These are phyloP conservation scores for Mythimna pallens DNA, from an alignment of 2,888 invertebrate genomes.

Conservation along the genomic window DNA sequence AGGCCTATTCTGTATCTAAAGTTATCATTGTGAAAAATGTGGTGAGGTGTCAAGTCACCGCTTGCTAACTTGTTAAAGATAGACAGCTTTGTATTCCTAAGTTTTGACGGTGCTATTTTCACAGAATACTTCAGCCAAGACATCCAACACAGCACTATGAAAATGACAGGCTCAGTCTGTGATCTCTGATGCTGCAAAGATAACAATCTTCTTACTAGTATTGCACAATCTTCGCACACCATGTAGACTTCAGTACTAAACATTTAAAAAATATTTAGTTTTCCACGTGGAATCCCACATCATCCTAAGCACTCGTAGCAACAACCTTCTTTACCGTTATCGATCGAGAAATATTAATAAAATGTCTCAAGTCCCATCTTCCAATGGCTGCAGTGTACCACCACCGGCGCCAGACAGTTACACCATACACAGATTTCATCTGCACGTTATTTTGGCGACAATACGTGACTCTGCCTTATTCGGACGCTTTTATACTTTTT, in stretches of 20 bases:
- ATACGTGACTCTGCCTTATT: slow-evolving; percentile 85
- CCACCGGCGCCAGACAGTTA: slow-evolving; percentile 84
- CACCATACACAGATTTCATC: slow-evolving; percentile 85
- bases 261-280: neutral
- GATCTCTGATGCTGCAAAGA: neutral
- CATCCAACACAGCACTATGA: neutral
- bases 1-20: neutral
- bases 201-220: neutral
- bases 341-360: neutral
- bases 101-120: neutral
- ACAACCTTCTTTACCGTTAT: slow-evolving; percentile 20
- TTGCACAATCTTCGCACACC: neutral
- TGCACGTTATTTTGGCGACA: slow-evolving; percentile 85
- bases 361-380: slow-evolving; percentile 48
- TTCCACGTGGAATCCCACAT: neutral
- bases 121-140: neutral
- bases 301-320: neutral
- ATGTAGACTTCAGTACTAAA: neutral
- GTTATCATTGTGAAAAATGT: neutral
- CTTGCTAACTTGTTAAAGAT: neutral
- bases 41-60: neutral
- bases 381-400: slow-evolving; percentile 46
- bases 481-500: slow-evolving; percentile 71
- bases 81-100: neutral
- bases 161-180: neutral